These are phyloP conservation scores for Rhincodon typus DNA, from an alignment of 2,797 vertebrate species.

Conservation along the genomic window DNA sequence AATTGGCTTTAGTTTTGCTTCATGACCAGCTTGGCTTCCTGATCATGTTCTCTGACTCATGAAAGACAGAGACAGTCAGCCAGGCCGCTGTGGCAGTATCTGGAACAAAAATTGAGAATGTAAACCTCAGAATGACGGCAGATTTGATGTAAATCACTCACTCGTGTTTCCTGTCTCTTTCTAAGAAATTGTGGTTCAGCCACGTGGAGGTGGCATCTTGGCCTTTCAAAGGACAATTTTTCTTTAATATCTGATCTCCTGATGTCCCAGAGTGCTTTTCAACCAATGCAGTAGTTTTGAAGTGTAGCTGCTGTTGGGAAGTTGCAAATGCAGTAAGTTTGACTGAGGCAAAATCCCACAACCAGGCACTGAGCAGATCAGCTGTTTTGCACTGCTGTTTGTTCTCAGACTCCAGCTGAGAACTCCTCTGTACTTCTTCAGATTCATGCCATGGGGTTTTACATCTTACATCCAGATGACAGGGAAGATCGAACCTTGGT, in stretches of 20 bases:
- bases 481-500: not conserved
- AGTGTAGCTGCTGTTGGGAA: not conserved
- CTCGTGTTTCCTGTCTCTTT: not conserved
- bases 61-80: not conserved
- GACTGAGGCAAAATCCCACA: not conserved
- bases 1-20: not conserved
- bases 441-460: not conserved
- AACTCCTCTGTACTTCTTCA: not conserved
- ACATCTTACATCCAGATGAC: not conserved
- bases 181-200: conserved; percentile 16
- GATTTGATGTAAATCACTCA: not conserved
- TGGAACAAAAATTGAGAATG: not conserved
- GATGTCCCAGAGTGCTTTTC: not conserved
- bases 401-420: not conserved
- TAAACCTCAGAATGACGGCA: not conserved
- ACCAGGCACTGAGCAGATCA: not conserved
- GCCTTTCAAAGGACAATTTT: not conserved
- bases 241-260: not conserved
- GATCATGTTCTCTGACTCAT: not conserved
- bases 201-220: not conserved
- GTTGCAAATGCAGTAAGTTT: not conserved
- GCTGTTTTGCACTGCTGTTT: not conserved
- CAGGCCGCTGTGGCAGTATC: not conserved
- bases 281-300: not conserved
- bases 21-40: not conserved